phyloP scores from a whole-genome alignment of 2,113 vertebrate genomes.

The Calonectris borealis region DNA sequence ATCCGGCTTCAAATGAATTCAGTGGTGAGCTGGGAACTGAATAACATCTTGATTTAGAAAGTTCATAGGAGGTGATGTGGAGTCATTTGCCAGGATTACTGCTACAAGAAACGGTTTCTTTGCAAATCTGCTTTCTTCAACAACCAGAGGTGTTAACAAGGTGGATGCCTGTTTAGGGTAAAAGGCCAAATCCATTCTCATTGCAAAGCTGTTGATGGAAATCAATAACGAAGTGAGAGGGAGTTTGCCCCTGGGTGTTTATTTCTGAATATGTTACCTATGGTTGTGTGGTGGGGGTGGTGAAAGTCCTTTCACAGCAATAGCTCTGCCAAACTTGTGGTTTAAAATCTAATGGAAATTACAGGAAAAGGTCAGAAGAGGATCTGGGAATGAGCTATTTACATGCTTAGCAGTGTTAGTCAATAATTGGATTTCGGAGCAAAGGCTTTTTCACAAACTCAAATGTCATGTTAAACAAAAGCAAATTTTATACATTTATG shows the following conservation, averaged over 20 bases:
- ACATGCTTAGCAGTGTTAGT: background rate
- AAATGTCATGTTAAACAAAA: background rate
- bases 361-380: background rate
- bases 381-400: background rate
- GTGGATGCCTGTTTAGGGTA: background rate
- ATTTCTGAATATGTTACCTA: background rate
- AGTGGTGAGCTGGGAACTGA: background rate
- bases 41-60: background rate
- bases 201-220: background rate
- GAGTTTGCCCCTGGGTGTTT: background rate
- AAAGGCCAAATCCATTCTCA: background rate
- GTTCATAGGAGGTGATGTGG: background rate
- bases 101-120: background rate
- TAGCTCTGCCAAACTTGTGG: background rate
- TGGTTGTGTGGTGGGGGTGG: background rate
- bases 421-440: slow-evolving; percentile 1
- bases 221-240: background rate
- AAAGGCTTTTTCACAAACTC: background rate
- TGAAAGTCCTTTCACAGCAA: background rate
- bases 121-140: background rate
- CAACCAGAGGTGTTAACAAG: background rate
- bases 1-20: background rate
- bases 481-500: background rate
- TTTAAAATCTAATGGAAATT: background rate
- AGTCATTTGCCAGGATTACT: background rate